phyloP scores from a whole-genome alignment of 2,113 vertebrate species.

The Gobiocypris rarus region DNA sequence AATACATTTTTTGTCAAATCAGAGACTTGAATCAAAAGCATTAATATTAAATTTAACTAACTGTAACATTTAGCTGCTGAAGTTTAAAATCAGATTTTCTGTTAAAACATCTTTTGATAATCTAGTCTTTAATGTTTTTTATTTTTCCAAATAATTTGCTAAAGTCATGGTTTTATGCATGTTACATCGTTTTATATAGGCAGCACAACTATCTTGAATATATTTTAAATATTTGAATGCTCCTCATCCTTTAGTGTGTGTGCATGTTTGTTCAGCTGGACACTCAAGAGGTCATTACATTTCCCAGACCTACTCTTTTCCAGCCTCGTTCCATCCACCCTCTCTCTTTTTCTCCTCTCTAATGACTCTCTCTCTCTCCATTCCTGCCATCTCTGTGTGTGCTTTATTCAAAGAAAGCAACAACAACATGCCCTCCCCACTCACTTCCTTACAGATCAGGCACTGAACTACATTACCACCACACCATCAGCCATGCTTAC shows the following conservation, averaged over 20 bases:
- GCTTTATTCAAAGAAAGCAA: slow-evolving; percentile 68
- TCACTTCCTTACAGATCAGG: slow-evolving; percentile 48
- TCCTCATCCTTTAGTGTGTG: background rate
- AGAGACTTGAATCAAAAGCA: background rate
- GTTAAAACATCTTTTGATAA: background rate
- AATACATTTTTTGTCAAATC: background rate
- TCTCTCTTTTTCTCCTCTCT: slow-evolving; percentile 40
- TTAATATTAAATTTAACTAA: background rate
- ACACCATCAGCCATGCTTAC: slow-evolving; percentile 33
- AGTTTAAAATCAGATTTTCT: background rate
- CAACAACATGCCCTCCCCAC: slow-evolving; percentile 52
- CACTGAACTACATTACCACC: slow-evolving; percentile 51
- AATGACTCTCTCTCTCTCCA: background rate
- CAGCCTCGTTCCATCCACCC: slow-evolving; percentile 37
- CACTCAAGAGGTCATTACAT: slow-evolving; percentile 31
- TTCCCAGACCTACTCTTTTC: slow-evolving; percentile 33
- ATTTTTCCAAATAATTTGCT: too few species aligned
- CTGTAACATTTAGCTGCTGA: background rate
- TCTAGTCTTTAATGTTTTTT: too few species aligned
- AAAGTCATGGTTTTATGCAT: background rate
- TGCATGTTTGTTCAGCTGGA: background rate
- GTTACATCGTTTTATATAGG: background rate
- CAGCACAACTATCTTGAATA: background rate
- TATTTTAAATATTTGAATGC: background rate
- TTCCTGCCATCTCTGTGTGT: slow-evolving; percentile 55